Base-by-base conservation (phyloP, 1,140 invertebrate genomes). In the Caerostris darwini region DNA sequence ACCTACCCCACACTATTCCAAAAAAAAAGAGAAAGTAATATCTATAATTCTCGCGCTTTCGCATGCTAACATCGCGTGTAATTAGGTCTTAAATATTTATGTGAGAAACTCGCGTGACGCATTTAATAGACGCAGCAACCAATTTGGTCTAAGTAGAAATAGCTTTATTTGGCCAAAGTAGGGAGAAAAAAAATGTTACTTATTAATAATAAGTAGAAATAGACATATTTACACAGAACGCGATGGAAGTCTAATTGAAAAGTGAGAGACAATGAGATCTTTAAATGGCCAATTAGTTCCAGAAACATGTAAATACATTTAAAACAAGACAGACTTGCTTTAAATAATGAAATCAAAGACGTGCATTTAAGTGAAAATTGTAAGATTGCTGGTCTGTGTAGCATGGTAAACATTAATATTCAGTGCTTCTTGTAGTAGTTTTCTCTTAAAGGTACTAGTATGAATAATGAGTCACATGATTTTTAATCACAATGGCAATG, bases 31-130 rank as follows among this genome's bases (percentile, higher is more conserved):
- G 34, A 34, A 34, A 34, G 34, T 0, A 34, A 34, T 34, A 34
- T 34, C 34, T 34, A 34, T 34, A 34, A 34, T 34, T 34, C 10
- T 64, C 61, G 10, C n/a, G 3, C 61, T 12, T 17, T 17, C 10
- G n/a, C 10, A 17, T 34, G 34, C n/a, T 5, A 10, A 5, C 61
- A 12, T 10, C n/a, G n/a, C 12, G n/a, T 81, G 50, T 81, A 81
- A 81, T 81, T 81, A 81, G 50, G 77, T 81, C 77, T 81, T 81
- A 81, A 81, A 81, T 81, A 81, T 81, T 81, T 53, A 81, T 81
- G n/a, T 10, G 5, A 34, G 19, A 81, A 53, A 14, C 34, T 67
- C n/a, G 64, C 64, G 64, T 67, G 64, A n/a, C n/a, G 64, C 64
- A 67, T 67, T 67, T 67, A 67, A 67, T 14, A 67, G 64, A n/a